Conservation (phyloP, 2,113 vertebrate species). For the Balaeniceps rex region DNA sequence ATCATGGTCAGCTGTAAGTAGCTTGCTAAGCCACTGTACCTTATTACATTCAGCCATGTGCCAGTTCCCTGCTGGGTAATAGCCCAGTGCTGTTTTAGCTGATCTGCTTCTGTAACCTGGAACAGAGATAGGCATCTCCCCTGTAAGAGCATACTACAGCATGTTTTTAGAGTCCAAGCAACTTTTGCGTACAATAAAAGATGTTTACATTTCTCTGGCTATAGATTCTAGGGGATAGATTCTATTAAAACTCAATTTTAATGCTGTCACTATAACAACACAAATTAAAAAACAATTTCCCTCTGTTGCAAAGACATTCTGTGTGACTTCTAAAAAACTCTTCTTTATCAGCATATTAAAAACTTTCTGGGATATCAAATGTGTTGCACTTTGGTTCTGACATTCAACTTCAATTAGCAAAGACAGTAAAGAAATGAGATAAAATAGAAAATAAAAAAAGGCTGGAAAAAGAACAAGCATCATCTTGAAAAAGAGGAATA, state of each 20-base stretch:
- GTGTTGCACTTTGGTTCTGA: neutral
- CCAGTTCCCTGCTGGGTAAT: neutral
- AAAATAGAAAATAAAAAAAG: neutral
- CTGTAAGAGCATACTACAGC: neutral
- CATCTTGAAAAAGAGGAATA: neutral
- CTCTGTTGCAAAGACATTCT: neutral
- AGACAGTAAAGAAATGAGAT: neutral
- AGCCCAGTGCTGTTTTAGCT: neutral
- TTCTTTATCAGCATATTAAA: neutral
- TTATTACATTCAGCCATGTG: neutral
- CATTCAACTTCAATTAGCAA: neutral
- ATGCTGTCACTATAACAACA: neutral
- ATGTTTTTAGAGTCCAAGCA: neutral
- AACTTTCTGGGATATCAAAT: neutral
- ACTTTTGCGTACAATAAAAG: neutral
- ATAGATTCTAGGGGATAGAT: neutral
- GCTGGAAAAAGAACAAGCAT: neutral
- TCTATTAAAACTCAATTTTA: neutral
- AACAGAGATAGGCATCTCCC: neutral
- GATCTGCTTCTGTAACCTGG: neutral
- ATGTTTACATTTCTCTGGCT: neutral
- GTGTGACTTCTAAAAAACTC: neutral
- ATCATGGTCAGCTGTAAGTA: neutral
- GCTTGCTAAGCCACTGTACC: neutral
- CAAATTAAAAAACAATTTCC: neutral